These are phyloP conservation scores for human DNA, from an alignment of 2,113 vertebrate genomes.

Conservation along the genomic window GRCh38 chr1:226375501-226376000, in stretches of 20 bases:
- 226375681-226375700: background rate
- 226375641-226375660: background rate
- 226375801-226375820: background rate
- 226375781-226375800: background rate
- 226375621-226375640: background rate
- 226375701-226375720: background rate
- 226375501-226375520: background rate
- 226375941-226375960: background rate
- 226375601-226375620: background rate
- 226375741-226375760: background rate
- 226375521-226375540: background rate
- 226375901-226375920: background rate
- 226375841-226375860: background rate
- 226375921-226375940: background rate
- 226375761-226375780: rapidly evolving
- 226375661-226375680: background rate
- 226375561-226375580: background rate
- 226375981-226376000: background rate
- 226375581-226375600: background rate
- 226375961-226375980: background rate
- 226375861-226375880: rapidly evolving
- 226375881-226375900: background rate
- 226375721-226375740: background rate
- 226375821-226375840: background rate
- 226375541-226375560: background rate